A percentile compares a stretch with the other conserved stretches of the same genome.
Evolutionary conservation across 1,140 invertebrate species (phyloP).

Genomic region (Caenorhabditis latens): DNA sequence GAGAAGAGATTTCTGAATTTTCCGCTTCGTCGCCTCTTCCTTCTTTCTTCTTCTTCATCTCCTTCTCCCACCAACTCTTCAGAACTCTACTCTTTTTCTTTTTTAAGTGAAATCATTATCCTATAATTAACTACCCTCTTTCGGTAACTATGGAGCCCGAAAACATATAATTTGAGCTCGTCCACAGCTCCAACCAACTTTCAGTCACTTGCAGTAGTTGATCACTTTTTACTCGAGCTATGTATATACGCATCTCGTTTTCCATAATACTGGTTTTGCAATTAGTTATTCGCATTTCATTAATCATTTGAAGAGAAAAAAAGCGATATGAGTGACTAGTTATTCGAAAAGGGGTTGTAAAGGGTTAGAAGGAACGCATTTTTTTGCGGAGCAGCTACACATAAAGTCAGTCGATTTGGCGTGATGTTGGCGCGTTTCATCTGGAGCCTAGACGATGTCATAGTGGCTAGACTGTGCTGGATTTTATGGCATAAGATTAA

Average conservation of each 20-base stretch:
- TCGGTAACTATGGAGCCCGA: no score
- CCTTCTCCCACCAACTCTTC: neutral
- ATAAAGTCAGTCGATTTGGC: no score
- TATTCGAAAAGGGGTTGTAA: neutral
- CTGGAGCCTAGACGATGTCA: no score
- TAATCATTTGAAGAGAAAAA: conserved; percentile 18
- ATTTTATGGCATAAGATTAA: no score
- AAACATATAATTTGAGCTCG: no score
- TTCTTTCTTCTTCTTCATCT: conserved; percentile 25
- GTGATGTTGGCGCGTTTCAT: no score
- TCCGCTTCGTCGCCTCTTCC: conserved; percentile 48
- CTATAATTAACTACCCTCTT: no score
- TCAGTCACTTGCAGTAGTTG: no score
- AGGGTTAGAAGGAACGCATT: neutral
- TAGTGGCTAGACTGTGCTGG: no score
- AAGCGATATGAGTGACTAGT: neutral
- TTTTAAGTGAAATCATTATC: neutral
- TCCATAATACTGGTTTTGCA: neutral
- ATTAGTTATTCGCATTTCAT: conserved; percentile 46
- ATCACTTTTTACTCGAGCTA: neutral
- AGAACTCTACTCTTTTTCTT: neutral
- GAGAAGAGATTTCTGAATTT: conserved; percentile 7
- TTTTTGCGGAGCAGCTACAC: no score
- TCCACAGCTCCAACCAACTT: no score
- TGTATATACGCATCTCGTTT: neutral